Percentiles rank a stretch among this genome's conserved stretches.
Evolutionary conservation across 2,888 invertebrate genomes (phyloP).

Genomic region (Drosophila diplacantha): DNA sequence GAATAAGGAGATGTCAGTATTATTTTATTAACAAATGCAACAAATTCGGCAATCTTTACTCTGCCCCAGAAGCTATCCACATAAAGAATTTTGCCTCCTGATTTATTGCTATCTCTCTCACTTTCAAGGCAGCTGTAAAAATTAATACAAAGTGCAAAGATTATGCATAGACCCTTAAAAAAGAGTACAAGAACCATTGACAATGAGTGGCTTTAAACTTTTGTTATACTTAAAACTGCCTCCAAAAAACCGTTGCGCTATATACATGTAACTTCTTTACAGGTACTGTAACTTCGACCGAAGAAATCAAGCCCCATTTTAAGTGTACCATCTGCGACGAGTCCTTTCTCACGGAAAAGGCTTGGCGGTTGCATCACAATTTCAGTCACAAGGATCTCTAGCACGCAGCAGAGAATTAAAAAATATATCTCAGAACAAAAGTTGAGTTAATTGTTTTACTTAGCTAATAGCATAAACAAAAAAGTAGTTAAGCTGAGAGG

Average conservation of each 20-base stretch:
- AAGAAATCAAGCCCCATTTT: conserved; percentile 1
- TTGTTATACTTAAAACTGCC: background rate
- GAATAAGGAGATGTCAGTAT: background rate
- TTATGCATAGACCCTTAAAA: background rate
- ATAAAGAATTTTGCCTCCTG: background rate
- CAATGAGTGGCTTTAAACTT: background rate
- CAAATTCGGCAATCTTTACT: background rate
- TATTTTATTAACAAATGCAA: background rate
- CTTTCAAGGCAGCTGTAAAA: background rate
- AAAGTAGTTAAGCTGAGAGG: conserved; percentile 19
- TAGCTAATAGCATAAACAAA: conserved; percentile 46
- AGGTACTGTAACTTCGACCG: background rate
- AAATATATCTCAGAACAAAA: background rate
- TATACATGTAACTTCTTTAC: background rate
- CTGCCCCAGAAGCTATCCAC: background rate
- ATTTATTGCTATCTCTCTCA: background rate
- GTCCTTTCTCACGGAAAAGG: conserved; percentile 42
- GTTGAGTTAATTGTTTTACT: conserved; percentile 46
- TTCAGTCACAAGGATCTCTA: conserved; percentile 25
- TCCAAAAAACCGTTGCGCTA: background rate
- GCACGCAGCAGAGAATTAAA: background rate
- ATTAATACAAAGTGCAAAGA: background rate
- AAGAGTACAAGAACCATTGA: background rate
- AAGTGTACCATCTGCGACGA: conserved; percentile 42
- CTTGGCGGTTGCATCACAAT: conserved; percentile 43